phyloP scores from a whole-genome alignment of 2,888 invertebrate genomes.

The Seladonia tumulorum region DNA sequence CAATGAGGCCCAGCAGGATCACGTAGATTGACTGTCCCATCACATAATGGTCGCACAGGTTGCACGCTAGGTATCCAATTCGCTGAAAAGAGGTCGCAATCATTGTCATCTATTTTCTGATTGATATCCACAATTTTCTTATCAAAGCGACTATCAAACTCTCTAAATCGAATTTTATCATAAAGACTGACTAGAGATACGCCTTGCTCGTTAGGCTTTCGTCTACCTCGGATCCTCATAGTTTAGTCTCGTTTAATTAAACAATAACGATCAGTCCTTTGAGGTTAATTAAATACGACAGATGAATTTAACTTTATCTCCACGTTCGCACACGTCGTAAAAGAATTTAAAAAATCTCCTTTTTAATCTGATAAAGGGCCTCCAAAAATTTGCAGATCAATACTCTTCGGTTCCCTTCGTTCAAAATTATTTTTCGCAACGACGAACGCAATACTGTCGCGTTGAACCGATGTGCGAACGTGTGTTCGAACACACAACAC shows the following conservation, averaged over 20 bases:
- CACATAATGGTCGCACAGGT: constrained; percentile 77
- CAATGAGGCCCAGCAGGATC: constrained; percentile 80
- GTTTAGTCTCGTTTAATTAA: constrained; percentile 18
- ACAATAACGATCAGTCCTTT: neutral
- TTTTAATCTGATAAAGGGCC: neutral
- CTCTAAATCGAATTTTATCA: neutral
- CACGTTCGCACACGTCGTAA: no score
- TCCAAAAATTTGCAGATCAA: neutral
- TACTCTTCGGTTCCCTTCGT: neutral
- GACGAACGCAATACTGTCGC: constrained; percentile 9
- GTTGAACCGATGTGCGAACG: neutral
- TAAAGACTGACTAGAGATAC: constrained; percentile 57
- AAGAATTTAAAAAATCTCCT: neutral
- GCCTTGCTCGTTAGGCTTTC: constrained; percentile 48
- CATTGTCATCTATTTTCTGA: neutral
- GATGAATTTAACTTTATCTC: neutral
- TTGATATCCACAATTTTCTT: neutral
- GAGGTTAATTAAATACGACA: neutral
- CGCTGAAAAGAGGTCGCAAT: constrained; percentile 62
- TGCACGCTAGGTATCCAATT: constrained; percentile 76
- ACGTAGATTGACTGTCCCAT: constrained; percentile 81
- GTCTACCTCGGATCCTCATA: constrained; percentile 67
- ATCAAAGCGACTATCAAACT: neutral
- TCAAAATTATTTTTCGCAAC: neutral
- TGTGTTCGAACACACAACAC: neutral